A percentile compares a stretch with the other conserved stretches of the same genome.
These are phyloP conservation scores for Globia sparganii DNA, from an alignment of 2,888 invertebrate species.

Conservation along the genomic window DNA sequence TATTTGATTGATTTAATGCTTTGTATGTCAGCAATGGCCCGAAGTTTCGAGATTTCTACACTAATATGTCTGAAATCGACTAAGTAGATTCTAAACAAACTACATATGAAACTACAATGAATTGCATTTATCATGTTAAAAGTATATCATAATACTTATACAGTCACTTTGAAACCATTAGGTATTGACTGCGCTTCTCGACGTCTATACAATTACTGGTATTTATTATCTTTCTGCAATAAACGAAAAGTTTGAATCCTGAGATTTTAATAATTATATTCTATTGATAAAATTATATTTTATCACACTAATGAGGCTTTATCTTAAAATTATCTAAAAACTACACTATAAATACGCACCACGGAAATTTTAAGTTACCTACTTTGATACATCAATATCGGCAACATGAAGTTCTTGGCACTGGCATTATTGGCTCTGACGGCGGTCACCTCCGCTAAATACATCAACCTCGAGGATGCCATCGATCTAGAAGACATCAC, in stretches of 20 bases:
- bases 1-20: neutral
- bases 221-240: neutral
- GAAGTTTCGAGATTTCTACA: neutral
- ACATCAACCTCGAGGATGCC: slow-evolving; percentile 36
- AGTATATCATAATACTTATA: neutral
- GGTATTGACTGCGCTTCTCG: neutral
- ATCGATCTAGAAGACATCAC: slow-evolving; percentile 57
- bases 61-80: neutral
- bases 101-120: neutral
- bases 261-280: neutral
- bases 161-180: neutral
- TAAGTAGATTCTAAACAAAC: neutral
- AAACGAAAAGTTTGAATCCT: neutral
- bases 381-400: neutral
- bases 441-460: slow-evolving; percentile 51
- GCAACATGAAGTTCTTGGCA: slow-evolving; percentile 49
- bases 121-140: neutral
- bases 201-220: neutral
- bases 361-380: neutral
- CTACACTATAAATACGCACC: slow-evolving; percentile 2
- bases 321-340: slow-evolving; percentile 12
- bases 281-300: neutral
- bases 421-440: slow-evolving; percentile 58
- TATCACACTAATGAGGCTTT: slow-evolving; percentile 19
- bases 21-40: neutral